A percentile compares a stretch with the other conserved stretches of the same genome.
These are phyloP conservation scores for Fabriciana adippe DNA, from an alignment of 2,888 invertebrate species.

Conservation along the genomic window DNA sequence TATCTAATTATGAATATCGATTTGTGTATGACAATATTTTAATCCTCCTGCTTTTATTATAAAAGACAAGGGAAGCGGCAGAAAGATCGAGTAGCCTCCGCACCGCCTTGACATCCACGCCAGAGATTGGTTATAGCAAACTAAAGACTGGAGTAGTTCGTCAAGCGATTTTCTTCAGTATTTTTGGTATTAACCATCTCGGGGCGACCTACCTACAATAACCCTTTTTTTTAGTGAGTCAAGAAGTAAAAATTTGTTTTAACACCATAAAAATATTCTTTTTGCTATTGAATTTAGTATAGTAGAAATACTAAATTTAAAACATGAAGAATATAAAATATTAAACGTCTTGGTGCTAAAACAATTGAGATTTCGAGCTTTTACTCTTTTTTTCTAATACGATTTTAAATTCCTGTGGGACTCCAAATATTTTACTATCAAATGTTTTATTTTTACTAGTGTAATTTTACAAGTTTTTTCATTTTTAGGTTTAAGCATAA, in stretches of 20 bases:
- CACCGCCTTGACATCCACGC: constrained; percentile 66
- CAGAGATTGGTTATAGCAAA: constrained; percentile 71
- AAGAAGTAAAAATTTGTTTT: constrained; percentile 34
- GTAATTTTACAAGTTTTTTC: not conserved
- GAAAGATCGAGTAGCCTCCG: constrained; percentile 72
- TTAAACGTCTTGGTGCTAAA: constrained; percentile 28
- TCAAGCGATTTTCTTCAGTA: constrained; percentile 81
- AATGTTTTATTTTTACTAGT: not conserved
- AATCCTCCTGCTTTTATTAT: constrained; percentile 66
- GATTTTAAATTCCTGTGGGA: not conserved
- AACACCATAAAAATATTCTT: constrained; percentile 25
- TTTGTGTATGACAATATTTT: constrained; percentile 62
- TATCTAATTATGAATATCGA: constrained; percentile 81
- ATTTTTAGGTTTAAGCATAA: constrained; percentile 33
- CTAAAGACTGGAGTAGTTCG: constrained; percentile 82
- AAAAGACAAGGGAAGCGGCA: constrained; percentile 55
- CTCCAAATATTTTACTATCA: not conserved
- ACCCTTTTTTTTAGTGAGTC: constrained; percentile 55
- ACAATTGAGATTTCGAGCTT: constrained; percentile 14
- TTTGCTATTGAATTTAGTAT: constrained; percentile 11
- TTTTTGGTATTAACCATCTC: constrained; percentile 76
- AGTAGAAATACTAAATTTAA: constrained; percentile 5
- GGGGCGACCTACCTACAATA: constrained; percentile 54
- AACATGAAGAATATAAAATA: constrained; percentile 1
- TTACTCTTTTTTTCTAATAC: not conserved